These are phyloP conservation scores for Anas flavirostris DNA, from an alignment of 2,797 vertebrate species.

Conservation along the genomic window DNA sequence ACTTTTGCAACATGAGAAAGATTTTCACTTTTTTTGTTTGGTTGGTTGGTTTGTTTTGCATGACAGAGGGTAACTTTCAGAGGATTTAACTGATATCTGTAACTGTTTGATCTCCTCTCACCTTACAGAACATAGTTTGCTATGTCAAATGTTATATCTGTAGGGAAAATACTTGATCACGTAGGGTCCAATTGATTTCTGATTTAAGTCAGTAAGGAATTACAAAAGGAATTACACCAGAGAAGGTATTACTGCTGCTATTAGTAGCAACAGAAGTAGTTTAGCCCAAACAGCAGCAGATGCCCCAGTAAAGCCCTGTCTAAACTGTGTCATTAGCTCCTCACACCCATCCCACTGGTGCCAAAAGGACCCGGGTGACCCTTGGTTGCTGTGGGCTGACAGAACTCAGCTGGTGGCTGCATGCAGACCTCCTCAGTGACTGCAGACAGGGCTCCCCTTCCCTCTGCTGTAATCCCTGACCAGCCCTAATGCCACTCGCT, in stretches of 20 bases:
- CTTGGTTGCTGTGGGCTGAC: background rate
- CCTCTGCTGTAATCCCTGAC: background rate
- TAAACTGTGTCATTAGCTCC: background rate
- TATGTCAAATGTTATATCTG: constrained; percentile 47
- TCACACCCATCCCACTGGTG: rapidly evolving
- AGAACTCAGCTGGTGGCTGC: background rate
- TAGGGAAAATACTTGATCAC: constrained; percentile 42
- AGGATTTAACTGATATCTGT: constrained; percentile 19
- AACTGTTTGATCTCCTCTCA: constrained; percentile 38
- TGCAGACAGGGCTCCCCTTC: background rate
- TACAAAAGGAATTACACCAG: background rate
- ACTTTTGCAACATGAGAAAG: background rate
- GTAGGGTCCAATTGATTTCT: constrained; percentile 45
- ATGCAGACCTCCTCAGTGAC: background rate
- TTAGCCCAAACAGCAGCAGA: background rate
- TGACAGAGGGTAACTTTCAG: background rate
- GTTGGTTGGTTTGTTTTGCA: rapidly evolving
- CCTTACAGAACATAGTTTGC: constrained; percentile 22
- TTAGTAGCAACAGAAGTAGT: background rate
- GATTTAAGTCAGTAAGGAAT: constrained; percentile 30
- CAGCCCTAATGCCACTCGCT: background rate
- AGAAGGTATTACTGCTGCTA: background rate
- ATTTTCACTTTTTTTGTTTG: background rate
- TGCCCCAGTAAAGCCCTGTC: background rate
- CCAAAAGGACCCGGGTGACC: background rate